These are phyloP conservation scores for Leptinotarsa undecemlineata DNA, from an alignment of 1,140 invertebrate genomes.

Conservation along the genomic window DNA sequence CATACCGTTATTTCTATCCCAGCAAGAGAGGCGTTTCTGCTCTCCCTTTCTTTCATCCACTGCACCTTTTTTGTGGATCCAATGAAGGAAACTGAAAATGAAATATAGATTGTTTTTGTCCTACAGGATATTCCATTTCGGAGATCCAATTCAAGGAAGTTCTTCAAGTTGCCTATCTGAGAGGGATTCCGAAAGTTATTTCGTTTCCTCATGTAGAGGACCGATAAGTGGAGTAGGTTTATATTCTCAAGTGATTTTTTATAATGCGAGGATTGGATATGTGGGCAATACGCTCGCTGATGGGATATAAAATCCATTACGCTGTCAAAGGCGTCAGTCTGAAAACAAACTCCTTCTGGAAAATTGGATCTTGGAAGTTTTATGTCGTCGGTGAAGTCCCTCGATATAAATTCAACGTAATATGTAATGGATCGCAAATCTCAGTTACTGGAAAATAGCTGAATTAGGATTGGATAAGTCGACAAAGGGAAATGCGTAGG, in stretches of 20 bases:
- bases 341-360: background rate
- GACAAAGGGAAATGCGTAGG: no score
- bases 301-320: conserved; percentile 18
- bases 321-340: conserved; percentile 6
- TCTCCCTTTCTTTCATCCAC: background rate
- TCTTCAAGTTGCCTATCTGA: conserved; percentile 9
- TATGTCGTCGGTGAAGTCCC: background rate
- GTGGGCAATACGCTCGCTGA: background rate
- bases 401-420: background rate
- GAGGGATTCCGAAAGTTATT: conserved; percentile 15
- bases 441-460: no score
- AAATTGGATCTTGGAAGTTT: background rate
- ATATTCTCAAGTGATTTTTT: conserved; percentile 22
- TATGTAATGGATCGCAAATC: no score
- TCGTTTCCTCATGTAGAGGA: conserved; percentile 16
- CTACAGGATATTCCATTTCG: background rate
- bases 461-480: no score
- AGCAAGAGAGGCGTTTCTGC: no score
- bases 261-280: conserved; percentile 13
- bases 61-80: conserved; percentile 17
- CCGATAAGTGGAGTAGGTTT: conserved; percentile 26
- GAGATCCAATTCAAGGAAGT: conserved; percentile 5
- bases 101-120: conserved; percentile 30
- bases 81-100: conserved; percentile 25
- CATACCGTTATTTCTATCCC: no score